Base-by-base conservation (phyloP, 2,113 vertebrate species). In the Sceloporus tristichus region DNA sequence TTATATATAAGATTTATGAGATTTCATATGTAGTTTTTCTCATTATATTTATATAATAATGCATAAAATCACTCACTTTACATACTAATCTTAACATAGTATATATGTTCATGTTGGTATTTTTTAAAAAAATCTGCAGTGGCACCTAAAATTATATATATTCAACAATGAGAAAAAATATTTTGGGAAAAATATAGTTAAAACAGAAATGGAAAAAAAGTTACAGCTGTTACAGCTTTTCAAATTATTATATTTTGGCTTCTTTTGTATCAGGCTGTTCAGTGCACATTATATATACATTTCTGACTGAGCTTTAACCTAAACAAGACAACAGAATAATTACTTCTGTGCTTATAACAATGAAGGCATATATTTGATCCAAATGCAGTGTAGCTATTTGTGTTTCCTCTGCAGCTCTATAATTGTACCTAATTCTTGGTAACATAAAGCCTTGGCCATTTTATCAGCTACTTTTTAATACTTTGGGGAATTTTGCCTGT, bases 231-330 rank as follows among this genome's bases (percentile, higher is more conserved):
- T 42, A 42, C 5, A 42, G 27, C n/a, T 48, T 84, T 84, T 84
- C 82, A 84, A 34, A 13, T 53, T 48, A 29, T 62, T 42, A 62
- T 68, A 48, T 48, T 83, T 71, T 53, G 14, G 14, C 29, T 62
- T n/a, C 79, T 65, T 81, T 80, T 70, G 40, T 71, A 71, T n/a
- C 16, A 4, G 19, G 16, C 16, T 13, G 48, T 83, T 83, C 27
- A n/a, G 42, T 82, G 40, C 81, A 5, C 70, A n/a, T 79, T 4
- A 0, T 1, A 74, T 70, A 42, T 11, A 5, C 68, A 59, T 59
- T 59, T 16, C 56, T 84, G 8, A 62, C 34, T 91, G 38, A 84
- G 90, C 83, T 91, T 91, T 71, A 85, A 25, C 77, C 74, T 80
- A 88, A 77, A 23, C 56, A 93, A 27, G 27, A 29, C 9, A 23